phyloP scores from a whole-genome alignment of 2,888 invertebrate genomes.

The Meiosimyza decipiens region DNA sequence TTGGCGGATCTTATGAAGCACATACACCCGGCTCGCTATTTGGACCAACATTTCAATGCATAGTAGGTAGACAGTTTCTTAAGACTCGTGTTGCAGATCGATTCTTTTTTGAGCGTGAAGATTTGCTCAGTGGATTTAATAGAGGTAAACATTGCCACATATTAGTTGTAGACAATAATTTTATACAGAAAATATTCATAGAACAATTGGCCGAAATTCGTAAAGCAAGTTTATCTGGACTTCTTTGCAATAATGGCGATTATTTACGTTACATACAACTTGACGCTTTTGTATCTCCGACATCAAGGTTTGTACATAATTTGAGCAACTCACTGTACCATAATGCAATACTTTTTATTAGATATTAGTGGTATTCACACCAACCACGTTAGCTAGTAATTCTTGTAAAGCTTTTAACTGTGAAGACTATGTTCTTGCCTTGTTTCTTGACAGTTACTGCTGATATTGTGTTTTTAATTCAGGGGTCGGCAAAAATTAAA shows the following conservation, averaged over 20 bases:
- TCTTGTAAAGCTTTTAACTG: too few species aligned
- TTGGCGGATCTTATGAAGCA: slow-evolving; percentile 76
- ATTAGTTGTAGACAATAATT: background rate
- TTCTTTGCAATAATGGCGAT: slow-evolving; percentile 82
- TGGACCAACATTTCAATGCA: slow-evolving; percentile 80
- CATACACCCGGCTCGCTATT: slow-evolving; percentile 73
- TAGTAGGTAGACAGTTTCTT: slow-evolving; percentile 77
- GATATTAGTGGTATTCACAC: too few species aligned
- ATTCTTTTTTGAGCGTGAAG: slow-evolving; percentile 75
- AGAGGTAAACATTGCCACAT: slow-evolving; percentile 59
- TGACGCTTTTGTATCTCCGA: slow-evolving; percentile 58
- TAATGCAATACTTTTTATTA: too few species aligned
- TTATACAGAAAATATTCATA: slow-evolving; percentile 45
- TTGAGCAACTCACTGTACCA: too few species aligned
- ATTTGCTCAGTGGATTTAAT: slow-evolving; percentile 68
- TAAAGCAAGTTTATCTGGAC: slow-evolving; percentile 78
- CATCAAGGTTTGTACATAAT: slow-evolving; percentile 44
- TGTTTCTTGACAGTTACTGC: too few species aligned
- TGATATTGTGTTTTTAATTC: too few species aligned
- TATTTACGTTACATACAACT: slow-evolving; percentile 72
- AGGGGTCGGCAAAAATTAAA: too few species aligned
- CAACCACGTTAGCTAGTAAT: too few species aligned
- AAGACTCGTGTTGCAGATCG: slow-evolving; percentile 77
- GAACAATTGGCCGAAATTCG: slow-evolving; percentile 81
- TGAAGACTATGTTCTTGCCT: too few species aligned